phyloP scores from a whole-genome alignment of 2,797 vertebrate genomes.

The Agapornis canus region DNA sequence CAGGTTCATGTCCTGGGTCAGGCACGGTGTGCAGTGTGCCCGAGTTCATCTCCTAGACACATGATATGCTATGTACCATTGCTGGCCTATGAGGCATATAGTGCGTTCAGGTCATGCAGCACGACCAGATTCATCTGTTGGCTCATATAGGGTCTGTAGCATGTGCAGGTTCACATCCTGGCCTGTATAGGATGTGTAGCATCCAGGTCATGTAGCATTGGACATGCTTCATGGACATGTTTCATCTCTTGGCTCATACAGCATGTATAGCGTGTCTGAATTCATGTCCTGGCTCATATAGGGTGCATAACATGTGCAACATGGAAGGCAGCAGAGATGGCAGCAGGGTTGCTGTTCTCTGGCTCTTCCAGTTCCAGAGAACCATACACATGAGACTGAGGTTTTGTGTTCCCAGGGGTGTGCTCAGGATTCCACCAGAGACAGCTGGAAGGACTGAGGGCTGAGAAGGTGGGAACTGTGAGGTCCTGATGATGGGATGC shows the following conservation, averaged over 20 bases:
- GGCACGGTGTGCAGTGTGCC: background rate
- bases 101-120: background rate
- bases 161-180: background rate
- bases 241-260: background rate
- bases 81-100: background rate
- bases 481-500: accelerated
- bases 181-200: background rate
- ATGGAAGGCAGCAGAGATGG: background rate
- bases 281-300: accelerated
- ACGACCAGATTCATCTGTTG: background rate
- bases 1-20: background rate
- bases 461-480: background rate
- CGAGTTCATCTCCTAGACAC: background rate
- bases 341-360: accelerated
- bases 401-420: accelerated
- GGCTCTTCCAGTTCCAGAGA: accelerated
- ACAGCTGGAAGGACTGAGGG: background rate
- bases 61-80: background rate
- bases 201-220: accelerated
- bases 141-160: background rate
- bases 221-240: no score
- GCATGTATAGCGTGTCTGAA: accelerated
- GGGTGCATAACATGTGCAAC: accelerated
- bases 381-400: background rate
- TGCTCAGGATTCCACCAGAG: background rate